phyloP scores from a whole-genome alignment of 2,888 invertebrate species.

The Acanthoscelides obtectus region DNA sequence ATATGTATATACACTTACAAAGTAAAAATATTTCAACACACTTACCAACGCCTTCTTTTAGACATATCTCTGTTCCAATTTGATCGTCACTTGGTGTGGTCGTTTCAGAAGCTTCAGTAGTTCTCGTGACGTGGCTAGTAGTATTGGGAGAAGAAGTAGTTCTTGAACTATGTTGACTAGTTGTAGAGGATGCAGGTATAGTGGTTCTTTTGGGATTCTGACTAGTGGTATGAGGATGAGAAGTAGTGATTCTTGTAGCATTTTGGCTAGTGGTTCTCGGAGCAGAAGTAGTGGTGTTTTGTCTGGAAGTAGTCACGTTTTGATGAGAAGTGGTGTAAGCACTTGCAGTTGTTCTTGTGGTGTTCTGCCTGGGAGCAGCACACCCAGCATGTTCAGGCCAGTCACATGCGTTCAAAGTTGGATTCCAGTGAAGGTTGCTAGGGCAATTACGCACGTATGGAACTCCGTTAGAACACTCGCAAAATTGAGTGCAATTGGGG shows the following conservation, averaged over 20 bases:
- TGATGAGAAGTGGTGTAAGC: too few species aligned
- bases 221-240: neutral
- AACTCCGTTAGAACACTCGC: slow-evolving; percentile 23
- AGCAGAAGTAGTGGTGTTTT: too few species aligned
- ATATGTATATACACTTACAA: too few species aligned
- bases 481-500: slow-evolving; percentile 23
- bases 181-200: too few species aligned
- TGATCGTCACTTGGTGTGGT: neutral
- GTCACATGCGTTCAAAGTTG: slow-evolving; percentile 23
- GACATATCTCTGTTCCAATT: neutral
- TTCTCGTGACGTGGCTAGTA: too few species aligned
- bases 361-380: too few species aligned
- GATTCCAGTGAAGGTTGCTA: slow-evolving; percentile 21
- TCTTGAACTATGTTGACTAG: too few species aligned
- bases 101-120: too few species aligned
- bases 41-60: neutral
- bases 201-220: too few species aligned
- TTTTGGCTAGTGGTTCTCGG: too few species aligned
- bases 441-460: slow-evolving; percentile 21
- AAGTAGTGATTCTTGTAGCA: neutral
- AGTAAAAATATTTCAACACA: neutral
- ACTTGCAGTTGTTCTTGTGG: too few species aligned
- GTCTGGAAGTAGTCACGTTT: too few species aligned
- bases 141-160: neutral
- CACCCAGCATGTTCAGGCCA: slow-evolving; percentile 26